Percentiles rank a stretch among this genome's conserved stretches.
Evolutionary conservation across 2,888 invertebrate genomes (phyloP).

Genomic region (Epiblema foenella): DNA sequence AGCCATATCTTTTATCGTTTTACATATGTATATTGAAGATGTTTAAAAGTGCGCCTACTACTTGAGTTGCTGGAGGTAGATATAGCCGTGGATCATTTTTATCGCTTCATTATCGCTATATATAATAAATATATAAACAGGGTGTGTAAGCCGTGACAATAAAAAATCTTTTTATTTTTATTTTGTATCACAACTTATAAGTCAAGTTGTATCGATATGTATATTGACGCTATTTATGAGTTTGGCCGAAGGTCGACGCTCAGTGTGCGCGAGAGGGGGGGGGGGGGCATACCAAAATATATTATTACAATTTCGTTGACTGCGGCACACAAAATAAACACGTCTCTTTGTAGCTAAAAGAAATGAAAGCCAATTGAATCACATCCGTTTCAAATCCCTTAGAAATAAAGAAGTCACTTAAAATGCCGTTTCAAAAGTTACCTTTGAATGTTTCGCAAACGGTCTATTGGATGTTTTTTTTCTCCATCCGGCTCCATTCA

Average conservation of each 20-base stretch:
- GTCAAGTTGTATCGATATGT: no score
- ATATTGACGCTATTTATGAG: background rate
- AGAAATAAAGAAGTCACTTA: conserved; percentile 19
- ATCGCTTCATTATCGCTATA: no score
- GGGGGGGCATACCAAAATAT: background rate
- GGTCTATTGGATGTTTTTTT: conserved; percentile 55
- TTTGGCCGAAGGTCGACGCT: background rate
- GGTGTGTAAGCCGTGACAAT: no score
- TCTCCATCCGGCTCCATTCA: conserved; percentile 61
- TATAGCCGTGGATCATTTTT: no score
- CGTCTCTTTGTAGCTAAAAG: background rate
- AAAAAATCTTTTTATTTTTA: no score
- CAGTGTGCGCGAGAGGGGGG: background rate
- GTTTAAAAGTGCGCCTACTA: no score
- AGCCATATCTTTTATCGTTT: background rate
- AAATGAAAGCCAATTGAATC: background rate
- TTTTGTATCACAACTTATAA: no score
- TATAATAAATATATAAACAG: no score
- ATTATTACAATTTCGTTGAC: background rate
- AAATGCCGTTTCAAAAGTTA: conserved; percentile 26
- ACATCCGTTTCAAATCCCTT: background rate
- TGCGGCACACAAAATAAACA: conserved; percentile 3
- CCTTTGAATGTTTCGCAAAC: conserved; percentile 57
- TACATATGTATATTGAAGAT: background rate
- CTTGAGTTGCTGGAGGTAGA: no score